Percentiles rank a stretch among this genome's conserved stretches.
Conservation (phyloP, 1,140 invertebrate species). For the Triops cancriformis region DNA sequence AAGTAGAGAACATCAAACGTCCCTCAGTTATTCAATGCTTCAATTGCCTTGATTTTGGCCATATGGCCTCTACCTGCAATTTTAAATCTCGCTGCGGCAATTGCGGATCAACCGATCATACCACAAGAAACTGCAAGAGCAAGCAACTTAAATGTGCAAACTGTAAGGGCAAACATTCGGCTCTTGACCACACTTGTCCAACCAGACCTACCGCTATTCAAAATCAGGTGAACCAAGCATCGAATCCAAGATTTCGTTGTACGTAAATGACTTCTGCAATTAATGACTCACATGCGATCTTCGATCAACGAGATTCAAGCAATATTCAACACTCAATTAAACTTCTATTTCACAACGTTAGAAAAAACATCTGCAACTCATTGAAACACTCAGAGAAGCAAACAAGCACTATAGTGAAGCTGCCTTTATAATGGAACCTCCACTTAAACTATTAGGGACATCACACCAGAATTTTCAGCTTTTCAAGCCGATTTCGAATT, state of each 20-base stretch:
- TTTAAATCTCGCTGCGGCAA: no score
- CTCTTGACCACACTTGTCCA: neutral
- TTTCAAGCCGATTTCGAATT: neutral
- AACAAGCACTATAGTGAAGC: neutral
- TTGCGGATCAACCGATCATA: neutral
- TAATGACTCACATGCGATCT: neutral
- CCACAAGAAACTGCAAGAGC: neutral
- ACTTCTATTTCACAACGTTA: neutral
- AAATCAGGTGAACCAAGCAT: no score
- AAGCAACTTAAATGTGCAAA: neutral
- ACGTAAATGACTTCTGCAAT: neutral
- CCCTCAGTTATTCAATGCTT: neutral
- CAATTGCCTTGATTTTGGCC: slow-evolving; percentile 15
- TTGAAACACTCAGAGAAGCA: neutral
- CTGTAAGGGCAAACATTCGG: neutral
- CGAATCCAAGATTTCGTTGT: neutral
- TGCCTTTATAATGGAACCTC: neutral
- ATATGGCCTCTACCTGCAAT: neutral
- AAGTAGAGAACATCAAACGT: neutral
- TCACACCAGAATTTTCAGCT: neutral
- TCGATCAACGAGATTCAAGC: neutral
- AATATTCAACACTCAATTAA: neutral
- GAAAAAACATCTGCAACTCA: neutral
- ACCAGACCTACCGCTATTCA: neutral
- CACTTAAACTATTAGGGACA: neutral